Evolutionary conservation across 2,797 vertebrate genomes (phyloP).

Genomic region (Fratercula arctica): DNA sequence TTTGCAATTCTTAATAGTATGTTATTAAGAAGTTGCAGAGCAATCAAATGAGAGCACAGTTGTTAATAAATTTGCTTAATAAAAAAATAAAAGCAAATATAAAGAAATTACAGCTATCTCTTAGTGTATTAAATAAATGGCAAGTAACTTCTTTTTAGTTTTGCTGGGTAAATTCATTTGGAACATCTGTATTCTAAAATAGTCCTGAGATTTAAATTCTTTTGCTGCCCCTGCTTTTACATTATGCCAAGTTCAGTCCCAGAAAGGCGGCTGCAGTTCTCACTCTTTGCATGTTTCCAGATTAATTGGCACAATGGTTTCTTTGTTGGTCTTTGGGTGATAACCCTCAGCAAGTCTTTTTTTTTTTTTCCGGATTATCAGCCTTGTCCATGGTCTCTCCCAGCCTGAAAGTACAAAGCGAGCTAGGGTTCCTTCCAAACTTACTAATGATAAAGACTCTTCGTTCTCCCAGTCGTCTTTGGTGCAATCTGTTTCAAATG

Average conservation of each 20-base stretch:
- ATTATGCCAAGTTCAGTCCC: not conserved
- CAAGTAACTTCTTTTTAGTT: not conserved
- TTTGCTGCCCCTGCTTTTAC: not conserved
- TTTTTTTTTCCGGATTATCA: not conserved
- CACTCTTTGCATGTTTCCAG: not conserved
- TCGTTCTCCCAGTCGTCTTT: slow-evolving; percentile 32
- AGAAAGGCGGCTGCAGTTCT: not conserved
- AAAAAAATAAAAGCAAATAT: not conserved
- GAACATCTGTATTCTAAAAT: slow-evolving; percentile 2
- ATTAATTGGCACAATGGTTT: not conserved
- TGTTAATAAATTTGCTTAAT: not conserved
- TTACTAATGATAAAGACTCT: slow-evolving; percentile 24
- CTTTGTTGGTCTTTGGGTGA: not conserved
- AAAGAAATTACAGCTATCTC: not conserved
- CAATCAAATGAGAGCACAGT: not conserved
- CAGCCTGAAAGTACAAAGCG: not conserved
- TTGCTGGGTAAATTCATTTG: not conserved
- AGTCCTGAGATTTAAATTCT: not conserved
- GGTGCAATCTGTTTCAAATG: slow-evolving; percentile 63
- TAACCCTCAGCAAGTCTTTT: not conserved
- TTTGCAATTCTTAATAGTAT: not conserved
- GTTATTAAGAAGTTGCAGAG: not conserved
- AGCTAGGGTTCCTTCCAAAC: slow-evolving; percentile 4
- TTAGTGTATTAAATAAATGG: not conserved
- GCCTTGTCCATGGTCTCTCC: not conserved